Evolutionary conservation across 2,113 vertebrate species (phyloP), one percentile per base, ranked within the genome.

Genomic region (Bostrychus sinensis): DNA sequence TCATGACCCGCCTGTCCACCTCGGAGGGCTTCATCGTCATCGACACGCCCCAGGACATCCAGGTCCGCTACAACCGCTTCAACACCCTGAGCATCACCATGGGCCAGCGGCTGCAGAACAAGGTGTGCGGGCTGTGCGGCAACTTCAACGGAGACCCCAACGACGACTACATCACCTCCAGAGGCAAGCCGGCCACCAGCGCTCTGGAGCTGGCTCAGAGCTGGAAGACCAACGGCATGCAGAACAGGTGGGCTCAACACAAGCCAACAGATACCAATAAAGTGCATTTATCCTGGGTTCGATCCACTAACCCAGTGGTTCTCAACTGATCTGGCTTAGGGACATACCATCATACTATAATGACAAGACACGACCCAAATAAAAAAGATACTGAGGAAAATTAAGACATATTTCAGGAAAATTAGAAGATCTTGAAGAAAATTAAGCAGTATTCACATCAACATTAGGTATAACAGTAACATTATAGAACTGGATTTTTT

Each of bases 201-300:
- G 94, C 96, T 0, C 90, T 99, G 78, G 95, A 96, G 83, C 92
- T 99, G 79, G 97, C 96, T 0, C 96, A 98, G 91, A 98, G 96
- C 92, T 99, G 97, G 97, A 99, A 98, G 80, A 99, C 97, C 81
- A 98, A 99, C 0, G 97, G 97, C 74, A 98, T 99, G 95, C 96
- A 98, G 88, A 96, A 95, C 91, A 98, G 97, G 97, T 48, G 32
- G 32, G 32, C 32, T 7, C 4, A n/a, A n/a, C n/a, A n/a, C n/a
- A n/a, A n/a, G n/a, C n/a, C n/a, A n/a, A n/a, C n/a, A n/a, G n/a
- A n/a, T n/a, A n/a, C n/a, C n/a, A n/a, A n/a, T n/a, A n/a, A n/a
- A n/a, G n/a, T n/a, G n/a, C n/a, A n/a, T n/a, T n/a, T n/a, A n/a
- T n/a, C n/a, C n/a, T n/a, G n/a, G n/a, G n/a, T n/a, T n/a, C n/a